Base-by-base conservation (phyloP, 30 jellyfish, hydroid and myxozoan genomes). In the Aurelia aurita complex sp. Pacific region DNA sequence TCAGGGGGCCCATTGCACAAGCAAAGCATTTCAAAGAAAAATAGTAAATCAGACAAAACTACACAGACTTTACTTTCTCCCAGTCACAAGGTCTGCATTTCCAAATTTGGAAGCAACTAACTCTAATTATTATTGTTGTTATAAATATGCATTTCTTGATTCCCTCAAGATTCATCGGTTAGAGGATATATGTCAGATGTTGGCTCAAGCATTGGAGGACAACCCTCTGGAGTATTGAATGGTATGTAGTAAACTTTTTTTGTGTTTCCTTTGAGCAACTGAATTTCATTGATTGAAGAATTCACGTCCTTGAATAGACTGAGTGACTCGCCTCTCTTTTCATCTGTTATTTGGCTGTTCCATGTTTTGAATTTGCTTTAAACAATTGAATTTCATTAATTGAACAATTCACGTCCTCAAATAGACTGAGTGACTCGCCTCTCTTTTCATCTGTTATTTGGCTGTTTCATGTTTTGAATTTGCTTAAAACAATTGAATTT, bases 141-240 rank as follows among this genome's bases (percentile, higher is more conserved):
- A 23, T 23, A 1, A 40, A 3, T 3, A 40, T 40, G 0, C 4
- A 40, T 40, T 40, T 35, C 55, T 17, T 51, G 78, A 19, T 18
- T n/a, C 1, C n/a, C 53, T 32, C 1, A 3, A 82, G 91, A 74
- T 43, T 82, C 91, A 13, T 82, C 93, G 5, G 86, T 84, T 1
- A 80, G 87, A 8, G 93, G 93, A 1, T 84, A 72, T 62, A 72
- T 84, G 93, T 84, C 93, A 35, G 93, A 84, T 62, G 87, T 84
- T 17, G 82, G 87, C 40, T 73, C 87, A 18, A 74, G 83, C 63
- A 77, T 73, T 38, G 81, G 93, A n/a, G 81, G 84, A 35, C 73
- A 72, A 17, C 80, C 60, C 40, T 0, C 84, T 9, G 53, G 85
- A 2, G 76, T 66, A n/a, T 13, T 80, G 42, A 80, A 67, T 52